Evolutionary conservation across 2,888 invertebrate species (phyloP).

Genomic region (Nasonia oneida): DNA sequence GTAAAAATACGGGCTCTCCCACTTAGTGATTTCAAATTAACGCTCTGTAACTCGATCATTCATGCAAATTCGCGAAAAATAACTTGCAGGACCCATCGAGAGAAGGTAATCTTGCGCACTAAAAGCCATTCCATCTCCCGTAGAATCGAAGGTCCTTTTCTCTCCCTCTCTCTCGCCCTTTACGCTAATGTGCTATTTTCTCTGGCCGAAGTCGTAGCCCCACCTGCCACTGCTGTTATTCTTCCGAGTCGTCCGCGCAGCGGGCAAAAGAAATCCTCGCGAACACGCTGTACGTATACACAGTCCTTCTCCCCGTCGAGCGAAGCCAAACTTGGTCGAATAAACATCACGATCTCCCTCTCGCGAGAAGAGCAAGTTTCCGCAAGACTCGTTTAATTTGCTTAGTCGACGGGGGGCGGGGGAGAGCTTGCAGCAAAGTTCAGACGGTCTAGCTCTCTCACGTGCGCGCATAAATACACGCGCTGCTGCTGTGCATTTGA

Average conservation of each 20-base stretch:
- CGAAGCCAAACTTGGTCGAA: slow-evolving; percentile 37
- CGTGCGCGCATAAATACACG: neutral
- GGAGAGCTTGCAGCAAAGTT: slow-evolving; percentile 13
- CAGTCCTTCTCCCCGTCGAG: neutral
- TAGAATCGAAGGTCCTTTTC: neutral
- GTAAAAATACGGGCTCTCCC: neutral
- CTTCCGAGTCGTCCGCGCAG: neutral
- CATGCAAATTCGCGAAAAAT: slow-evolving; percentile 1
- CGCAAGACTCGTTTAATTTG: slow-evolving; percentile 53
- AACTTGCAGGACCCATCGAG: neutral
- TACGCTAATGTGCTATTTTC: slow-evolving; percentile 7
- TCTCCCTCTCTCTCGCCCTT: too few species aligned
- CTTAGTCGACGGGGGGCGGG: slow-evolving; percentile 33
- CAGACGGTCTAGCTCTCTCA: neutral
- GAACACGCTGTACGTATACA: neutral
- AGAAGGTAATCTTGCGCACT: neutral
- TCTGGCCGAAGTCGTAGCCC: neutral
- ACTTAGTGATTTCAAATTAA: neutral
- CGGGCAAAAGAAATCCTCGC: neutral
- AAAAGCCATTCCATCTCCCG: neutral
- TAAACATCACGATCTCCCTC: slow-evolving; percentile 36
- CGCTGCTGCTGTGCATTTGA: neutral
- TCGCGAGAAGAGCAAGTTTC: neutral
- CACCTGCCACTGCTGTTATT: neutral
- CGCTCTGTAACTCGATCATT: neutral